These are phyloP conservation scores for Neria commutata DNA, from an alignment of 2,888 invertebrate genomes.

Conservation along the genomic window DNA sequence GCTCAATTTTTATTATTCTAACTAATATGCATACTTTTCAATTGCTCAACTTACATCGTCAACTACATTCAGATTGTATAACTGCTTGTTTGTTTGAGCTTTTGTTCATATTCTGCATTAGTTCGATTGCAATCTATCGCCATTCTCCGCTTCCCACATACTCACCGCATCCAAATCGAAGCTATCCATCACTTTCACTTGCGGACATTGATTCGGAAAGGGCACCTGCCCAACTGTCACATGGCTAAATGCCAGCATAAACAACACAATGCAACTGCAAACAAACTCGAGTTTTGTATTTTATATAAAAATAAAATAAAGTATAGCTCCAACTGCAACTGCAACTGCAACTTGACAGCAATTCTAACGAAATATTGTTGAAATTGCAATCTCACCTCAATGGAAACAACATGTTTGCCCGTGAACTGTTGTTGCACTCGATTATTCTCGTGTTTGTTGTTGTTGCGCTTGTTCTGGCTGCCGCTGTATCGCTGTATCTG, in stretches of 20 bases:
- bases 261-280: background rate
- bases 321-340: slow-evolving; percentile 2
- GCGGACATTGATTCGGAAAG: slow-evolving; percentile 70
- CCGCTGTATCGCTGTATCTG: no score
- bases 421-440: background rate
- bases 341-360: background rate
- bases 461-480: no score
- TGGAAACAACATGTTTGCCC: slow-evolving; percentile 12
- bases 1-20: no score
- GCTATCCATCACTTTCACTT: slow-evolving; percentile 66
- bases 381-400: slow-evolving; percentile 16
- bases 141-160: no score
- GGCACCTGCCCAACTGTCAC: slow-evolving; percentile 66
- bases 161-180: slow-evolving; percentile 66
- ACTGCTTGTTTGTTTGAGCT: no score
- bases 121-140: no score
- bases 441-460: background rate
- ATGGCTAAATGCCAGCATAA: slow-evolving; percentile 20
- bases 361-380: slow-evolving; percentile 6
- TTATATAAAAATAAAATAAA: background rate
- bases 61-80: no score
- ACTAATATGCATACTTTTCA: no score
- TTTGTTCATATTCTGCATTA: no score
- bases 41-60: no score
- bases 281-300: background rate